Percentiles rank a stretch among this genome's conserved stretches.
Conservation (phyloP, 2,113 vertebrate genomes). For the Rhipidura dahli region DNA sequence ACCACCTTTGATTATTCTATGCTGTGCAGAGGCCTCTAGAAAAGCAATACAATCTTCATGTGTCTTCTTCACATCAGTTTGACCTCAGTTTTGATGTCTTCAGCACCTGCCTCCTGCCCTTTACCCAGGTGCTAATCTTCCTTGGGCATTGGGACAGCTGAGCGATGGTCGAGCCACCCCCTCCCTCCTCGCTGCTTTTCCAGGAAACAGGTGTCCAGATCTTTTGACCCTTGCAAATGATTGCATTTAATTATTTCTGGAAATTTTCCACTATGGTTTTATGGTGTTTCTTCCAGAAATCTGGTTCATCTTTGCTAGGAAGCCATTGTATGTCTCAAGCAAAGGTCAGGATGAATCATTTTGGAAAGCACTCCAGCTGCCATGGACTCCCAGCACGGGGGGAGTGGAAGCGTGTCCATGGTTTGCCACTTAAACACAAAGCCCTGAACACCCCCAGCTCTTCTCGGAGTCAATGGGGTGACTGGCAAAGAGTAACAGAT, state of each 20-base stretch:
- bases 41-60: not conserved
- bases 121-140: not conserved
- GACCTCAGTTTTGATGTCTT: not conserved
- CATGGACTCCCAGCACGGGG: not conserved
- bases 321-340: not conserved
- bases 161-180: fast-evolving
- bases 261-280: not conserved
- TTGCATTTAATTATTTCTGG: not conserved
- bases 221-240: not conserved
- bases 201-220: constrained; percentile 15
- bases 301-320: not conserved
- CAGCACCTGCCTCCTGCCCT: not conserved
- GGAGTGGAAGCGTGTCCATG: not conserved
- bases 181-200: not conserved
- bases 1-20: not conserved
- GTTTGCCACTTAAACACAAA: not conserved
- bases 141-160: not conserved
- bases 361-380: not conserved
- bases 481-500: not conserved
- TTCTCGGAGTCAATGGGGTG: not conserved
- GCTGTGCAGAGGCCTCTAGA: not conserved
- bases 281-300: not conserved
- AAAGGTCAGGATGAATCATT: constrained; percentile 17
- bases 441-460: not conserved
- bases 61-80: not conserved